Conservation (phyloP, 2,888 invertebrate species). For the Epirrita christyi region DNA sequence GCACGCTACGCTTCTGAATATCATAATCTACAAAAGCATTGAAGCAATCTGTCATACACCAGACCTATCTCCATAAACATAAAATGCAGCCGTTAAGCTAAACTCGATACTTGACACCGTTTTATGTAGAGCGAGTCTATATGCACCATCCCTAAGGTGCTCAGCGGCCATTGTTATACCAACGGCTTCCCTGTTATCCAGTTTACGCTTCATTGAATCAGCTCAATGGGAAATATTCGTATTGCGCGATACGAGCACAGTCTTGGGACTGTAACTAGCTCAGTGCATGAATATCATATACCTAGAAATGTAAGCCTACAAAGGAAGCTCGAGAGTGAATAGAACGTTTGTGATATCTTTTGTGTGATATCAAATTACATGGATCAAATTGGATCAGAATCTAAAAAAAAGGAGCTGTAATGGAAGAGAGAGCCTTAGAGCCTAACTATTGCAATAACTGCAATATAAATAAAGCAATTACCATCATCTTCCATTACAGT, state of each 20-base stretch:
- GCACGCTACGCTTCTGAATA: background rate
- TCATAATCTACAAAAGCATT: background rate
- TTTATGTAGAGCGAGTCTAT: constrained; percentile 37
- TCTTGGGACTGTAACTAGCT: background rate
- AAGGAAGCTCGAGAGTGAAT: background rate
- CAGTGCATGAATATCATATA: background rate
- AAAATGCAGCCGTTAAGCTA: constrained; percentile 38
- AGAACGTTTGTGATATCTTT: background rate
- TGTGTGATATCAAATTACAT: no score
- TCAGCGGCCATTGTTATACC: constrained; percentile 54
- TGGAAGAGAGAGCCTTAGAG: no score
- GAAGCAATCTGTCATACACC: constrained; percentile 4
- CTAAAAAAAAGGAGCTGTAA: no score
- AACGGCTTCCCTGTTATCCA: constrained; percentile 67
- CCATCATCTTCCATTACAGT: no score
- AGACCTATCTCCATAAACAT: constrained; percentile 20
- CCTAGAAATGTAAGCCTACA: background rate
- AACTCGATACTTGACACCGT: constrained; percentile 39
- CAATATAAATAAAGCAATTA: no score
- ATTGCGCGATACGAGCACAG: constrained; percentile 47
- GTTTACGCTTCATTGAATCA: constrained; percentile 70
- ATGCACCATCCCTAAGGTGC: constrained; percentile 52
- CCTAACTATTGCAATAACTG: no score
- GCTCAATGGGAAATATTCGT: constrained; percentile 68
- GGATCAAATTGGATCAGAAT: no score